These are phyloP conservation scores for Rotaria sp. DNA, from an alignment of 2,888 invertebrate genomes.

Conservation along the genomic window DNA sequence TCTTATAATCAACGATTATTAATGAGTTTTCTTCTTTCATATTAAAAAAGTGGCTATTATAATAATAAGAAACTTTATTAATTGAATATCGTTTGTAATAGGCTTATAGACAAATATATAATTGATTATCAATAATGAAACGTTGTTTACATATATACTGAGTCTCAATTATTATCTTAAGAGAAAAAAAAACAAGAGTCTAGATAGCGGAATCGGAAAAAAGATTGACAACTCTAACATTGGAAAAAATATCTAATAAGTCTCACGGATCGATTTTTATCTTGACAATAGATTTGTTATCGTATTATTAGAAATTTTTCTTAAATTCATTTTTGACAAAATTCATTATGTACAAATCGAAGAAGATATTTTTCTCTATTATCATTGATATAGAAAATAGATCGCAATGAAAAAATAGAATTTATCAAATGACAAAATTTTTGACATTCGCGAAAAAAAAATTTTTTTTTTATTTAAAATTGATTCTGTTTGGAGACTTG, in stretches of 20 bases:
- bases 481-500: neutral
- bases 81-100: neutral
- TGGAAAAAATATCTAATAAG: neutral
- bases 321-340: neutral
- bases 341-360: neutral
- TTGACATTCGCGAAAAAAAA: neutral
- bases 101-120: neutral
- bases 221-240: neutral
- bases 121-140: neutral
- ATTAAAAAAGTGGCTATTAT: neutral
- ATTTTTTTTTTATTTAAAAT: neutral
- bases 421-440: neutral
- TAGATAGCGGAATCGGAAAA: too few species aligned
- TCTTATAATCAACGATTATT: too few species aligned
- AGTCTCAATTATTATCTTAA: neutral
- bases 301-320: neutral
- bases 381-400: too few species aligned
- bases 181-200: neutral
- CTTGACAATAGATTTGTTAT: neutral
- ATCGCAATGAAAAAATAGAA: neutral
- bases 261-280: neutral
- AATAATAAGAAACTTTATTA: neutral
- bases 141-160: neutral
- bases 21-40: too few species aligned
- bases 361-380: neutral